Base-by-base conservation (phyloP, 2,797 vertebrate species). In the Pipistrellus nathusii region DNA sequence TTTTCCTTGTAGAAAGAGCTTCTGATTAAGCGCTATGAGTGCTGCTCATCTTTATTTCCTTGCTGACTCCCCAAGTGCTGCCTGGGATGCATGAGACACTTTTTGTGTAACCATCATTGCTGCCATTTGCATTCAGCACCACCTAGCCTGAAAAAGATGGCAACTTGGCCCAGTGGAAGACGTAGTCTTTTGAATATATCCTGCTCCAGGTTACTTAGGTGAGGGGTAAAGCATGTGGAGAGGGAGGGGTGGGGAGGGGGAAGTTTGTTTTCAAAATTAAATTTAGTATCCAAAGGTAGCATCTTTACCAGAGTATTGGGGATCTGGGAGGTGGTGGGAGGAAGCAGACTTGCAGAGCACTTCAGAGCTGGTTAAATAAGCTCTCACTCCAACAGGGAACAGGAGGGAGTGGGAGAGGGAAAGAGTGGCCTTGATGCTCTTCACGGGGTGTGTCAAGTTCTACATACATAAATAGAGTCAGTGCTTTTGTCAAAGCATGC, bases 31-130 rank as follows among this genome's bases (percentile, higher is more conserved):
- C 96, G 87, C 96, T 91, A 35, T 73, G 88, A 94, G 89, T 89
- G 94, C 82, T 93, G 91, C 90, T 97, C 92, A 72, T 96, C 88
- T 95, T 85, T 95, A 96, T 96, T 97, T 97, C 96, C 96, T 97
- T 94, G 96, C 97, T 96, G 96, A 97, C 93, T 97, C 93, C 85
- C 85, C 41, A 95, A 96, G 72, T 78, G 57, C 94, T 94, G 93
- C 95, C 97, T 96, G 66, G 80, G 95, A 92, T 85, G 84, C 68
- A 73, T 95, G 92, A 66, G 48, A 93, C 81, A 69, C 85, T 93
- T 96, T 93, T 69, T 95, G 92, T 84, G 72, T 94, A 95, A 48
- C 85, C 73, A 53, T 93, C 48, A 35, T 91, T 32, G 55, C n/a
- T 32, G 14, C 76, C 82, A 55, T 96, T 95, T 95, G 80, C 80